Evolutionary conservation across 2,797 vertebrate species (phyloP).

Genomic region (Anguilla anguilla): DNA sequence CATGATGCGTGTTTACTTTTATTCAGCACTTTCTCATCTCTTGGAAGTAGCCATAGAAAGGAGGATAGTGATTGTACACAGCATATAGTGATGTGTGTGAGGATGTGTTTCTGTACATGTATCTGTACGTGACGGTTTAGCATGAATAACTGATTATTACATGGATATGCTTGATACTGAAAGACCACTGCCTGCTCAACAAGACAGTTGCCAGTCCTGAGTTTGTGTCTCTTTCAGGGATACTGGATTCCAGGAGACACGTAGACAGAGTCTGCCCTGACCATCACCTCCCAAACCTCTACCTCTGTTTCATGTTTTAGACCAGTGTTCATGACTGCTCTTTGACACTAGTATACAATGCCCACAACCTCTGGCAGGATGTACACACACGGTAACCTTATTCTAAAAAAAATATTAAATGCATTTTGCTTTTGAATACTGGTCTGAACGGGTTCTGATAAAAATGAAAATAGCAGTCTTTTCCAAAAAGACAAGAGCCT

Average conservation of each 20-base stretch:
- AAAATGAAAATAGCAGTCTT: not conserved
- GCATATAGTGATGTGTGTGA: not conserved
- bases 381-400: not conserved
- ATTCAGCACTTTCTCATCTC: not conserved
- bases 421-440: not conserved
- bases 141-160: not conserved
- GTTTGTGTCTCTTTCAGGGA: not conserved
- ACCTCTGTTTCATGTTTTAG: not conserved
- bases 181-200: not conserved
- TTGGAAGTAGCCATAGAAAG: not conserved
- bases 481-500: not conserved
- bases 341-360: not conserved
- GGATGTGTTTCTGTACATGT: not conserved
- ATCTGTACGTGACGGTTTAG: not conserved
- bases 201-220: not conserved
- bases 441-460: not conserved
- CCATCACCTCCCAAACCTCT: not conserved
- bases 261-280: not conserved
- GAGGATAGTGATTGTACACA: not conserved
- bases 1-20: not conserved
- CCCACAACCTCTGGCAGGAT: not conserved
- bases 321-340: not conserved
- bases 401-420: not conserved
- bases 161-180: not conserved
- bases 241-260: not conserved